These are phyloP conservation scores for Sepiola atlantica DNA, from an alignment of 2,888 invertebrate genomes.

Conservation along the genomic window DNA sequence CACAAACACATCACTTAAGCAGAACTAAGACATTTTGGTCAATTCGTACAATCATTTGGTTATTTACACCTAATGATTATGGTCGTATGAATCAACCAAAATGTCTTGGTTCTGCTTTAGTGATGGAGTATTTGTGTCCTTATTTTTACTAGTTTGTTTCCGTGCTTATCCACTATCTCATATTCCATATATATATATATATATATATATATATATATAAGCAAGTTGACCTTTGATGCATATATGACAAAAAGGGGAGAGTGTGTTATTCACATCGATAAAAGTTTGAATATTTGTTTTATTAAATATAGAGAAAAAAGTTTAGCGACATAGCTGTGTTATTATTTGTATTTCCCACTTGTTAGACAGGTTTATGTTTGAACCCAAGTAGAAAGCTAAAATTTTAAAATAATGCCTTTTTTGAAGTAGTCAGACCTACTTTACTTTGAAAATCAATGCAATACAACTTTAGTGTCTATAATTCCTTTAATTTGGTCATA, in stretches of 20 bases:
- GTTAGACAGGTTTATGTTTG: neutral
- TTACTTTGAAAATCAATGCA: neutral
- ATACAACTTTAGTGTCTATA: neutral
- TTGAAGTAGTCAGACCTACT: neutral
- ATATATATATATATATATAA: neutral
- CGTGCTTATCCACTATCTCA: too few relatives aligned
- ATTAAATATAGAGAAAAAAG: neutral
- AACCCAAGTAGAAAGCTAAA: too few relatives aligned
- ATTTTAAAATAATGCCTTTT: constrained; percentile 1
- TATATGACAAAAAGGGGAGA: neutral
- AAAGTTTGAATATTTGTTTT: neutral
- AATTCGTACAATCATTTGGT: too few relatives aligned
- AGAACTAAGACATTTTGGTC: too few relatives aligned
- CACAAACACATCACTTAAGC: too few relatives aligned
- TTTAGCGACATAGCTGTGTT: neutral
- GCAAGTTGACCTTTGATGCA: neutral
- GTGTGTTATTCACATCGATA: neutral
- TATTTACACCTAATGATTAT: too few relatives aligned
- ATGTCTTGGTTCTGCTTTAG: too few relatives aligned
- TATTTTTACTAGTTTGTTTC: too few relatives aligned
- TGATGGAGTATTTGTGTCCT: too few relatives aligned
- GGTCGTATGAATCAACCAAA: too few relatives aligned
- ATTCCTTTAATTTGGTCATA: neutral
- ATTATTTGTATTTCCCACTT: neutral
- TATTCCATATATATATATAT: neutral